Base-by-base conservation (phyloP, 2,888 invertebrate species). In the Apoderus coryli region DNA sequence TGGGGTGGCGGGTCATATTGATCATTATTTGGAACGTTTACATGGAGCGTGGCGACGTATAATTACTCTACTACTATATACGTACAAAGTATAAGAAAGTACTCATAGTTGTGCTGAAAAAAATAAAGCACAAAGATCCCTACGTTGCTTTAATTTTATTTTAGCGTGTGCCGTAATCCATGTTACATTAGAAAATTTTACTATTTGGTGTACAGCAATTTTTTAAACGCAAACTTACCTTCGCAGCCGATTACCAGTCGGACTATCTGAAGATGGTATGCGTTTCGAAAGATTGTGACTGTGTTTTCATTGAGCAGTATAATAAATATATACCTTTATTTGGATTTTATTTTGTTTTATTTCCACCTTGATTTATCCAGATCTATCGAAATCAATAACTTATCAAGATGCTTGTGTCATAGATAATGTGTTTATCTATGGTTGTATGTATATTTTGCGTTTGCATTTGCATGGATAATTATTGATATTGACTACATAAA, bases 321-420 rank as follows among this genome's bases (percentile, higher is more conserved):
- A 72, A 72, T 72, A 72, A 72, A 72, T 71, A 72, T 72, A 72
- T 72, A 72, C 72, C 72, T 72, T 72, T 72, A 72, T 72, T 71
- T 72, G 70, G 70, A 58, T 43, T 42, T 44, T 40, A 24, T 16
- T 22, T n/a, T 27, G 14, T 32, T 27, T 35, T 30, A 31, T 34
- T 34, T 29, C 7, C 12, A 16, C 11, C 11, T 23, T 14, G 26
- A 14, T 19, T 6, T 19, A n/a, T n/a, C n/a, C n/a, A n/a, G n/a
- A n/a, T n/a, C n/a, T n/a, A n/a, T n/a, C n/a, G n/a, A n/a, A n/a
- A n/a, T n/a, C n/a, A n/a, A n/a, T n/a, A n/a, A n/a, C n/a, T n/a
- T n/a, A n/a, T n/a, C n/a, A n/a, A n/a, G n/a, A n/a, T n/a, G n/a
- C n/a, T n/a, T n/a, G n/a, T n/a, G n/a, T n/a, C n/a, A n/a, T n/a